Evolutionary conservation across 2,888 invertebrate genomes (phyloP), one percentile per base, ranked within the genome.

Genomic region (Caenorhabditis virilis): DNA sequence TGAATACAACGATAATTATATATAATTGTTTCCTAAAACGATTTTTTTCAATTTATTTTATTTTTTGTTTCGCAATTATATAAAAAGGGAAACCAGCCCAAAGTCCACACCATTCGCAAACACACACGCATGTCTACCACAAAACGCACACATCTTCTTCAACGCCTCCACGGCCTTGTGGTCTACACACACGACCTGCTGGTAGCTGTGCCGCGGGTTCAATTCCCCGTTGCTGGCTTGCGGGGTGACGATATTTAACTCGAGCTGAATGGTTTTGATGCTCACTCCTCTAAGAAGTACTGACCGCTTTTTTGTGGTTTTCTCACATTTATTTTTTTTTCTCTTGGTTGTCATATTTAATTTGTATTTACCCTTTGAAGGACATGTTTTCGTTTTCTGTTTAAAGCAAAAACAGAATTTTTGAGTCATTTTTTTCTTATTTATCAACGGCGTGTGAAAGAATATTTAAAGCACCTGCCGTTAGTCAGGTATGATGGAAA

Each of bases 251-350:
- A 64, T 55, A 35, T 45, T 39, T 33, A 46, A 39, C 47, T 45
- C 41, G 49, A 58, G 54, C 58, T 58, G 58, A 64, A 46, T 41
- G 64, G 54, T 58, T 43, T 54, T 64, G 64, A 64, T 58, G 58
- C 38, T 58, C 49, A 58, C 54, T 52, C 64, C 64, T 64, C 64
- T 58, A 64, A 64, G 64, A 64, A 64, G 64, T 64, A 55, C 64
- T 58, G 64, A 64, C 64, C 64, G 64, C 64, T 26, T 45, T 45
- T 26, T 45, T 45, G 5, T 27, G 23, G 2, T 23, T 42, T 16
- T 42, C n/a, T n/a, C 36, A n/a, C 7, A n/a, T 9, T 36, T 42
- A 2, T 25, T 42, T 9, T 20, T 39, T n/a, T n/a, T n/a, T n/a
- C n/a, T n/a, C n/a, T n/a, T n/a, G n/a, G n/a, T n/a, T n/a, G n/a